Evolutionary conservation across 1,140 invertebrate species (phyloP).

Genomic region (Drusus annulatus): DNA sequence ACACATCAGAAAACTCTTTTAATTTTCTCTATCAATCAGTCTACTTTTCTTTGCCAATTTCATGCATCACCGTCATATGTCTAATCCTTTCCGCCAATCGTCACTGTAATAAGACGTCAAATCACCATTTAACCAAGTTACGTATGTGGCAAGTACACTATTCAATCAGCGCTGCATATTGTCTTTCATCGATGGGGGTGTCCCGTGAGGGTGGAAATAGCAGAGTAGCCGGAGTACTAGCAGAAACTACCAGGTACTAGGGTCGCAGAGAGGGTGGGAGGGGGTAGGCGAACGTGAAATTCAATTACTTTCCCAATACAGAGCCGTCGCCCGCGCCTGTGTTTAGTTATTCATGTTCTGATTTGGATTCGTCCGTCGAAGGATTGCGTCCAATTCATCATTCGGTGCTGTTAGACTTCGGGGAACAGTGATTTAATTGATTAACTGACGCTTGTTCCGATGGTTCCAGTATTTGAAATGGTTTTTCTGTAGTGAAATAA

Average conservation of each 20-base stretch:
- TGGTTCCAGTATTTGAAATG: no score
- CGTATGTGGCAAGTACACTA: neutral
- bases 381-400: slow-evolving; percentile 21
- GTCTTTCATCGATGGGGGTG: neutral
- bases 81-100: no score
- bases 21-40: no score
- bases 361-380: neutral
- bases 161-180: slow-evolving; percentile 14
- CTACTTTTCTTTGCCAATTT: no score
- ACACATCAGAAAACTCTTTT: no score
- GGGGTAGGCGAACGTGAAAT: neutral
- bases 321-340: neutral
- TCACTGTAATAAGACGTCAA: no score
- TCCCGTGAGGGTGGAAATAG: neutral
- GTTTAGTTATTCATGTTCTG: slow-evolving; percentile 23
- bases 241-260: no score
- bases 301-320: slow-evolving; percentile 28
- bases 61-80: no score
- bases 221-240: neutral
- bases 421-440: neutral
- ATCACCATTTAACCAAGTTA: no score
- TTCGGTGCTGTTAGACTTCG: neutral
- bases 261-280: neutral
- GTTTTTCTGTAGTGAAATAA: no score
- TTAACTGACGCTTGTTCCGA: no score